Conservation (phyloP, 2,797 vertebrate species). For the Artibeus jamaicensis region DNA sequence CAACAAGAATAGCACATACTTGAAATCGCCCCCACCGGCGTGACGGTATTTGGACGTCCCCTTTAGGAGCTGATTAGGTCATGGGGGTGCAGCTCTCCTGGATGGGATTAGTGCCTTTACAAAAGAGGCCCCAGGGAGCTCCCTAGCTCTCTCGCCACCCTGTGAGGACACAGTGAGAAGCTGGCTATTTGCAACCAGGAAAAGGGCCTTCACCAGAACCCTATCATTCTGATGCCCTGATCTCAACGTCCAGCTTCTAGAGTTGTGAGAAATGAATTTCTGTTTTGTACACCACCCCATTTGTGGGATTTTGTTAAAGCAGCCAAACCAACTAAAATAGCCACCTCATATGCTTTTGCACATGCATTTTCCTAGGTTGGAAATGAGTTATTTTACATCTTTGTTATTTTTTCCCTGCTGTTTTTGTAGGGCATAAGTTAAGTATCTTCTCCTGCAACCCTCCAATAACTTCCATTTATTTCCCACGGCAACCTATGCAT, state of each 20-base stretch:
- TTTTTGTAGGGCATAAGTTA: background rate
- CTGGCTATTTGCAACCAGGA: background rate
- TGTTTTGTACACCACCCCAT: background rate
- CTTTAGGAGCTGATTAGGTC: background rate
- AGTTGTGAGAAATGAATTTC: background rate
- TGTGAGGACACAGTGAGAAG: background rate
- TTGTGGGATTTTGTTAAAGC: background rate
- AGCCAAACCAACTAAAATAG: background rate
- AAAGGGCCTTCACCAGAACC: background rate
- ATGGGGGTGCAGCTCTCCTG: background rate
- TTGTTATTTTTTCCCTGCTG: background rate
- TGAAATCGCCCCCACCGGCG: background rate
- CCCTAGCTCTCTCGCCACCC: background rate
- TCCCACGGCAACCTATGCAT: background rate
- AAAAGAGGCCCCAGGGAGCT: background rate
- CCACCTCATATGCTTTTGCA: background rate
- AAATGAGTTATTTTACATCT: background rate
- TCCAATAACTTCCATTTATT: background rate
- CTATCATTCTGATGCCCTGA: rapidly evolving
- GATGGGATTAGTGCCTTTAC: background rate
- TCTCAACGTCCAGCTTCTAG: background rate
- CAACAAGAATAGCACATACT: background rate
- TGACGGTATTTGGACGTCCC: background rate
- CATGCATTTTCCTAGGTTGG: background rate
- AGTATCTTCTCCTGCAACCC: background rate